Conservation (phyloP, 2,113 vertebrate genomes). For the Speoplatyrhinus poulsoni region DNA sequence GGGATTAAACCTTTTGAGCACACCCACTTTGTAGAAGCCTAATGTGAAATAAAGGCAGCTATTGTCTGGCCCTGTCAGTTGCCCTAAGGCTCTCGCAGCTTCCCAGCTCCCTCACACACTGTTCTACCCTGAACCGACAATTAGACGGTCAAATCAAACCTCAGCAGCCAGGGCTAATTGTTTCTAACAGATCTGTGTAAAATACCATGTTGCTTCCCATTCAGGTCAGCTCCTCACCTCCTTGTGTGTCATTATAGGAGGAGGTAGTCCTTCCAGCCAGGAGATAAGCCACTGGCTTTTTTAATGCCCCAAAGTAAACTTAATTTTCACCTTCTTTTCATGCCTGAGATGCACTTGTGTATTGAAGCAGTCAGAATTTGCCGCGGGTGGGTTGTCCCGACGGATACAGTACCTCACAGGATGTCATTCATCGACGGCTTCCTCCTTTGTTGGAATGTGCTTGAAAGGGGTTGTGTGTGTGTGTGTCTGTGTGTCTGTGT, state of each 20-base stretch:
- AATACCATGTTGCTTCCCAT: constrained; percentile 66
- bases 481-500: constrained; percentile 11
- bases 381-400: constrained; percentile 47
- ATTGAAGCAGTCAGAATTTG: constrained; percentile 58
- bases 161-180: constrained; percentile 66
- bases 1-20: constrained; percentile 75
- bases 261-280: constrained; percentile 60
- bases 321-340: constrained; percentile 71
- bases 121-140: constrained; percentile 59
- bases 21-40: constrained; percentile 72
- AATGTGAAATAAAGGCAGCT: constrained; percentile 73
- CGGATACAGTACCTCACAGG: constrained; percentile 65
- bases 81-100: constrained; percentile 49
- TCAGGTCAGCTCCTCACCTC: constrained; percentile 59
- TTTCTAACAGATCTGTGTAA: constrained; percentile 71
- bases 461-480: constrained; percentile 29
- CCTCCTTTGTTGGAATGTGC: constrained; percentile 43
- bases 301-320: constrained; percentile 63
- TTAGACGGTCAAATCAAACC: constrained; percentile 69
- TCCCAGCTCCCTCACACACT: constrained; percentile 47
- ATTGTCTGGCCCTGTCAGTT: constrained; percentile 62
- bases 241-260: constrained; percentile 66
- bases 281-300: constrained; percentile 67
- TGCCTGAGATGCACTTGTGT: constrained; percentile 70
- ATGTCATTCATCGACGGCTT: constrained; percentile 59